phyloP scores from a whole-genome alignment of 2,888 invertebrate species.

The Andrena bucephala region DNA sequence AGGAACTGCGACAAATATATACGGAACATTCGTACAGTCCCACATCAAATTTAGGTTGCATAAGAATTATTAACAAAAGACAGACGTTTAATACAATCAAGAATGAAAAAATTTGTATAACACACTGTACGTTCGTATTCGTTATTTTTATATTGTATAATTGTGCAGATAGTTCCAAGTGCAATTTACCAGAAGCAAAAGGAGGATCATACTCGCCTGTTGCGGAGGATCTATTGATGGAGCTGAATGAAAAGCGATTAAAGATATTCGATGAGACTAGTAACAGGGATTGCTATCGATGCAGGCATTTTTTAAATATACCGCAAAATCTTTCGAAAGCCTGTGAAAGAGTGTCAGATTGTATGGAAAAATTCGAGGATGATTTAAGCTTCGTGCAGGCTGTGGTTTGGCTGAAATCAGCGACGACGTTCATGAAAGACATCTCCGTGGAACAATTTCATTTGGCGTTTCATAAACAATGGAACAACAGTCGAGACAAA shows the following conservation, averaged over 20 bases:
- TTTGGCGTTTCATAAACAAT: conserved; percentile 43
- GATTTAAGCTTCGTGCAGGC: conserved; percentile 68
- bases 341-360: background rate
- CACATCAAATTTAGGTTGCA: conserved; percentile 16
- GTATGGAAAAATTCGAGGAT: conserved; percentile 26
- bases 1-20: conserved; percentile 17
- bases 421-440: conserved; percentile 28
- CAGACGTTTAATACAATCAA: background rate
- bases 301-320: conserved; percentile 37
- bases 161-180: conserved; percentile 5
- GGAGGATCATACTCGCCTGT: background rate
- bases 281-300: conserved; percentile 45
- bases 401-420: conserved; percentile 65
- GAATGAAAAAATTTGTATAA: background rate
- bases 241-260: conserved; percentile 28
- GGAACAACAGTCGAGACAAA: conserved; percentile 16
- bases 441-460: conserved; percentile 51
- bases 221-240: conserved; percentile 37
- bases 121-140: background rate
- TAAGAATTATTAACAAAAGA: conserved; percentile 5
- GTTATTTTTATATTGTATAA: background rate
- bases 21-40: background rate
- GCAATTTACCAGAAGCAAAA: background rate
- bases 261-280: background rate
- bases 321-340: conserved; percentile 23